Conservation (phyloP, 23 tunicate genomes). For the Styela plicata region DNA sequence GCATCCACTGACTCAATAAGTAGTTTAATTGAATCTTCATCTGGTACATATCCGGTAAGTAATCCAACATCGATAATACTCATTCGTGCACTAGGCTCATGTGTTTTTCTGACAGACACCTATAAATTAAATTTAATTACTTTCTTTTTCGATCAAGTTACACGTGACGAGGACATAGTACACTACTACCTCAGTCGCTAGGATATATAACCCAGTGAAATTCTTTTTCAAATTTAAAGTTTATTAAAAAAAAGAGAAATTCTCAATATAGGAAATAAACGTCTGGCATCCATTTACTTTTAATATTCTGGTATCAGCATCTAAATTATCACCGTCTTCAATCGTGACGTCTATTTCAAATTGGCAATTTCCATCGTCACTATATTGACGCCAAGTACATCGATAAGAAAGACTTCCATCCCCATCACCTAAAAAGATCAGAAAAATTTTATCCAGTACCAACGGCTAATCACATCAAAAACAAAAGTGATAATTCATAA, state of each 20-base stretch:
- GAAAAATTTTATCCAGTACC: too few species aligned
- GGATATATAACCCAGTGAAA: too few species aligned
- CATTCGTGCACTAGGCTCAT: conserved; percentile 10
- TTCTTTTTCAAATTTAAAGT: too few species aligned
- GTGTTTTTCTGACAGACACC: background rate
- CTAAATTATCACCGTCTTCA: background rate
- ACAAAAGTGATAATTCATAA: too few species aligned
- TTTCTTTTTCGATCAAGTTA: too few species aligned
- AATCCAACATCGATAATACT: conserved; percentile 35
- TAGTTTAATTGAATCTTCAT: background rate
- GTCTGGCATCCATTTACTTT: too few species aligned
- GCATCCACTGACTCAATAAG: conserved; percentile 23
- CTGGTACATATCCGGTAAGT: conserved; percentile 15
- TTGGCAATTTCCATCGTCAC: conserved; percentile 46
- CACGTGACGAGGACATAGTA: too few species aligned
- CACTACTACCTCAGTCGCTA: too few species aligned
- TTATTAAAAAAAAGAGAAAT: too few species aligned
- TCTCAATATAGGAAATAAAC: too few species aligned
- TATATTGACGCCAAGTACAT: conserved; percentile 43
- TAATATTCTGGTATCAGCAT: background rate
- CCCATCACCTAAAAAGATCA: conserved; percentile 44
- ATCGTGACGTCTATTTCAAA: conserved; percentile 26
- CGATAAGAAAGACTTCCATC: conserved; percentile 56
- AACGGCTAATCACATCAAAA: too few species aligned
- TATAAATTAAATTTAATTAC: too few species aligned